These are phyloP conservation scores for Heliconius erato DNA, from an alignment of 2,888 invertebrate genomes.

Conservation along the genomic window DNA sequence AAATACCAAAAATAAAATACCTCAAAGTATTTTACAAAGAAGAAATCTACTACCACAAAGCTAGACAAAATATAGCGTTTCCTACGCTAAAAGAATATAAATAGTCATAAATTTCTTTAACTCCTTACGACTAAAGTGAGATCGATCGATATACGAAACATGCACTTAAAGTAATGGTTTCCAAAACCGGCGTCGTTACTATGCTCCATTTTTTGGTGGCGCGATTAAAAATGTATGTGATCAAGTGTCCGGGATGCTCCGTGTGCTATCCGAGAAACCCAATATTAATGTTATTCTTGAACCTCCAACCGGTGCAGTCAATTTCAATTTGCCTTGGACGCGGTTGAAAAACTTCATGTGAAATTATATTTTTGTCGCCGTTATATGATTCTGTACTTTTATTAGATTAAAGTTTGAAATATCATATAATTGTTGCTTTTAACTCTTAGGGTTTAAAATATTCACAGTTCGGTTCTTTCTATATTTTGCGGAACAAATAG, in stretches of 20 bases:
- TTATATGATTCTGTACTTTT: neutral
- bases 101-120: constrained; percentile 46
- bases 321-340: constrained; percentile 56
- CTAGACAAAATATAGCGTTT: constrained; percentile 34
- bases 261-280: constrained; percentile 53
- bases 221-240: constrained; percentile 72
- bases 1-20: constrained; percentile 1
- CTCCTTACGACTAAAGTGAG: constrained; percentile 53
- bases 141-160: constrained; percentile 56
- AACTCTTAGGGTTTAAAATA: neutral
- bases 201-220: constrained; percentile 65
- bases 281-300: constrained; percentile 60
- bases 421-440: neutral
- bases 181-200: constrained; percentile 61
- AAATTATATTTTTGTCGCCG: constrained; percentile 2
- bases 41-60: constrained; percentile 25
- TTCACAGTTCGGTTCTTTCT: neutral
- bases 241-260: constrained; percentile 60
- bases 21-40: constrained; percentile 4
- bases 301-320: constrained; percentile 52
- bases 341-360: constrained; percentile 40
- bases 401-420: constrained; percentile 11
- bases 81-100: constrained; percentile 42
- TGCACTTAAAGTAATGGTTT: constrained; percentile 77
- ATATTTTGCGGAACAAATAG: neutral